Evolutionary conservation across 1,140 invertebrate species (phyloP).

Genomic region (Hermetia illucens): DNA sequence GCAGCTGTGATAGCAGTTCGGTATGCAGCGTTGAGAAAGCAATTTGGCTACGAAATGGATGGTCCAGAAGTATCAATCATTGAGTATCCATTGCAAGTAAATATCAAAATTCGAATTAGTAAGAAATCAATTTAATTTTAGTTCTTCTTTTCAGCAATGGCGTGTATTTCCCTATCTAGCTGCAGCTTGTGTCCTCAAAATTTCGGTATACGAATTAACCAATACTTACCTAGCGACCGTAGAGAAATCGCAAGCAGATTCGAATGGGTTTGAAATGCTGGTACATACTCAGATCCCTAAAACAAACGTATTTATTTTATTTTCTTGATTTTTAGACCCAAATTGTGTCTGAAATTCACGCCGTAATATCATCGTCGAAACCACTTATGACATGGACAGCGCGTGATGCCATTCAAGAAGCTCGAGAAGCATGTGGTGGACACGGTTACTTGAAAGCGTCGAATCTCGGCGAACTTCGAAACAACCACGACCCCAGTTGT

Average conservation of each 20-base stretch:
- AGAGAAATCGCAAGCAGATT: conserved; percentile 38
- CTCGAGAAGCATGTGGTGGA: conserved; percentile 71
- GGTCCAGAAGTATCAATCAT: conserved; percentile 67
- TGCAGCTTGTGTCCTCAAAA: conserved; percentile 59
- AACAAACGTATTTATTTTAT: conserved; percentile 1
- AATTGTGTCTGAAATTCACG: conserved; percentile 78
- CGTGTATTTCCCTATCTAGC: conserved; percentile 79
- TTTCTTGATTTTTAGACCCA: conserved; percentile 35
- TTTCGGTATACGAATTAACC: conserved; percentile 46
- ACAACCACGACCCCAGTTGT: conserved; percentile 81
- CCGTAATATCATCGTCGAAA: conserved; percentile 75
- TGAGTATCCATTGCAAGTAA: conserved; percentile 78
- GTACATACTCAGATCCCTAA: conserved; percentile 22
- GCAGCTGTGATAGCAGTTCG: conserved; percentile 74
- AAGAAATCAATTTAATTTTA: conserved; percentile 3
- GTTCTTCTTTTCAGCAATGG: conserved; percentile 58
- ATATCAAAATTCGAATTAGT: conserved; percentile 15
- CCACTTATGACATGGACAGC: conserved; percentile 73
- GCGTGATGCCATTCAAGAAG: conserved; percentile 77
- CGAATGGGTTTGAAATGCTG: conserved; percentile 38
- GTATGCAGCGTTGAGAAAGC: conserved; percentile 77
- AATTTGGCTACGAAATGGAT: conserved; percentile 62
- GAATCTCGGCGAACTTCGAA: conserved; percentile 66
- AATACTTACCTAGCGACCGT: conserved; percentile 38
- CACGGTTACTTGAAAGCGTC: conserved; percentile 51